These are phyloP conservation scores for Limnodromus scolopaceus DNA, from an alignment of 2,797 vertebrate genomes.

Conservation along the genomic window DNA sequence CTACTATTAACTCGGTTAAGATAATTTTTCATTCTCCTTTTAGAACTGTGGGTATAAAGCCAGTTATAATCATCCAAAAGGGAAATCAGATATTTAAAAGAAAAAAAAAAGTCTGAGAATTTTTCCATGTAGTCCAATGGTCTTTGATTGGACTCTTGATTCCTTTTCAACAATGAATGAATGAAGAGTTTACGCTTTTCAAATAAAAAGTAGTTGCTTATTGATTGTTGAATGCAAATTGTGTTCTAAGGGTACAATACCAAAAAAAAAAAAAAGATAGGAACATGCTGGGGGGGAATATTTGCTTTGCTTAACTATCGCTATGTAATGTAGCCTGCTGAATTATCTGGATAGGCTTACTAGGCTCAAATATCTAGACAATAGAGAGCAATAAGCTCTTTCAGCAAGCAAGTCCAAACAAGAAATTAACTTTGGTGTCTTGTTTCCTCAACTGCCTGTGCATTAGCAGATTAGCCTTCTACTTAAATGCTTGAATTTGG, in stretches of 20 bases:
- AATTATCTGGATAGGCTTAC: neutral
- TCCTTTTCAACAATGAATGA: neutral
- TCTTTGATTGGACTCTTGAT: neutral
- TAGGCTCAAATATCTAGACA: neutral
- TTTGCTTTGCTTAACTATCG: neutral
- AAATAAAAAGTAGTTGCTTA: slow-evolving; percentile 32
- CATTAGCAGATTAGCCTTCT: neutral
- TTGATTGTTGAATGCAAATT: slow-evolving; percentile 32
- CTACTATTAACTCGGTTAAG: neutral
- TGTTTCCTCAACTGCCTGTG: neutral
- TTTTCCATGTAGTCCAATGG: neutral
- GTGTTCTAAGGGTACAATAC: neutral
- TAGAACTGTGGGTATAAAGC: neutral
- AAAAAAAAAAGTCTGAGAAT: neutral
- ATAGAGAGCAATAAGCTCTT: neutral
- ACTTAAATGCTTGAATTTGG: neutral
- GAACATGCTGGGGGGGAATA: neutral
- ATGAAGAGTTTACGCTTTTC: neutral
- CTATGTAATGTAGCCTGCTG: neutral
- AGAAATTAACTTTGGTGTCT: neutral
- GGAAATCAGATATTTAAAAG: neutral
- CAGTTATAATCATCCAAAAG: neutral
- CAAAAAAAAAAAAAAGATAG: neutral
- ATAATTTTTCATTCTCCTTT: slow-evolving; percentile 16
- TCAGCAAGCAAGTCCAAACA: neutral